Evolutionary conservation across 2,888 invertebrate genomes (phyloP), one percentile per base, ranked within the genome.

Genomic region (Cremastinae sp.): DNA sequence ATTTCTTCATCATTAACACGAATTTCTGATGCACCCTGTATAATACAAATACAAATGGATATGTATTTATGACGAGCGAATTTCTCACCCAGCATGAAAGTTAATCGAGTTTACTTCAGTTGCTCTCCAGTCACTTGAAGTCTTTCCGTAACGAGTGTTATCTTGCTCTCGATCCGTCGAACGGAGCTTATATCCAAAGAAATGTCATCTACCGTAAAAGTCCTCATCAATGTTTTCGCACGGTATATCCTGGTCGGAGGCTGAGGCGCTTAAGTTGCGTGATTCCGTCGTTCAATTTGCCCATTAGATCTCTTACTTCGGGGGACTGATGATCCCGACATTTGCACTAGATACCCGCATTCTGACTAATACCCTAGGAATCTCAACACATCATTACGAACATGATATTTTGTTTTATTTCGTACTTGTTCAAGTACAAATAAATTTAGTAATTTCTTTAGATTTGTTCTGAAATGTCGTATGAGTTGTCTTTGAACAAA

Each of bases 161-260:
- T 56, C 61, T 39, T 12, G 28, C 16, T 22, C 56, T 9, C 49
- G 20, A 20, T 61, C 55, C 37, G 39, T 49, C 20, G 18, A 61
- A 22, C 22, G 16, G 47, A 47, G 62, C 51, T 45, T 68, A 56
- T 58, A 56, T 56, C 45, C 14, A 51, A 41, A 14, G 10, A n/a
- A 69, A 49, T 22, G 69, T 69, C 59, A 69, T 59, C 51, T 59
- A 59, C 69, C 69, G 69, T 69, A 69, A 69, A 75, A 75, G 64
- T 75, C 75, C 75, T 75, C 78, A 76, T 78, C 78, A 78, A 76
- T 78, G 78, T 78, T 76, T 70, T 78, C 74, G 59, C 70, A 68
- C 76, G 56, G 71, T 76, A 76, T 76, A 76, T 74, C 74, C 78
- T 47, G 72, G 62, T 56, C 70, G 56, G 35, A 41, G 72, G 62